Conservation (phyloP, 1,140 invertebrate species). For the Drosophila simulans region DNA sequence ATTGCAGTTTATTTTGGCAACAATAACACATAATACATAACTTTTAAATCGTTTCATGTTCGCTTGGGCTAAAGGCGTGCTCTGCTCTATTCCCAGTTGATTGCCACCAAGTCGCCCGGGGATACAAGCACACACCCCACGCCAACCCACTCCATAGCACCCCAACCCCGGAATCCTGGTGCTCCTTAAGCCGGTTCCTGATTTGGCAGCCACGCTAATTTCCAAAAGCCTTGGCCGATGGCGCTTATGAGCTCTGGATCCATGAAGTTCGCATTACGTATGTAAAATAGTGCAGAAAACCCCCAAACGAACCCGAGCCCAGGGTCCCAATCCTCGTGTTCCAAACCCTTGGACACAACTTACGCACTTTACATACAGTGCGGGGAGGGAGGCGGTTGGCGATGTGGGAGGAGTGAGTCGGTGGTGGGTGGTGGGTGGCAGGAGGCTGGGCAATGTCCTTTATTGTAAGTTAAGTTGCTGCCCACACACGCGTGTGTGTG, state of each 20-base stretch:
- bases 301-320: slow-evolving; percentile 5
- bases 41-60: slow-evolving; percentile 11
- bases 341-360: slow-evolving; percentile 49
- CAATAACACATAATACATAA: neutral
- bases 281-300: slow-evolving; percentile 74
- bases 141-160: neutral
- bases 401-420: neutral
- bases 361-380: slow-evolving; percentile 62
- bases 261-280: slow-evolving; percentile 80
- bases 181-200: slow-evolving; percentile 31
- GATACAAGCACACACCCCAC: neutral
- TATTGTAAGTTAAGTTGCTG: slow-evolving; percentile 76
- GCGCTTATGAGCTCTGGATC: slow-evolving; percentile 75
- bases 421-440: neutral
- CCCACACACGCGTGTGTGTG: slow-evolving; percentile 6
- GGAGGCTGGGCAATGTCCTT: slow-evolving; percentile 60
- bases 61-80: neutral
- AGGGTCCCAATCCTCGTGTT: neutral
- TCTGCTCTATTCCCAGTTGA: slow-evolving; percentile 7
- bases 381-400: neutral
- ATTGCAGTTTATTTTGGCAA: neutral
- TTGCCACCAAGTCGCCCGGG: slow-evolving; percentile 7
- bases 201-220: slow-evolving; percentile 65
- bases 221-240: slow-evolving; percentile 65
- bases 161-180: slow-evolving; percentile 2